Evolutionary conservation across 2,113 vertebrate species (phyloP).

Genomic region (Daubentonia madagascariensis): DNA sequence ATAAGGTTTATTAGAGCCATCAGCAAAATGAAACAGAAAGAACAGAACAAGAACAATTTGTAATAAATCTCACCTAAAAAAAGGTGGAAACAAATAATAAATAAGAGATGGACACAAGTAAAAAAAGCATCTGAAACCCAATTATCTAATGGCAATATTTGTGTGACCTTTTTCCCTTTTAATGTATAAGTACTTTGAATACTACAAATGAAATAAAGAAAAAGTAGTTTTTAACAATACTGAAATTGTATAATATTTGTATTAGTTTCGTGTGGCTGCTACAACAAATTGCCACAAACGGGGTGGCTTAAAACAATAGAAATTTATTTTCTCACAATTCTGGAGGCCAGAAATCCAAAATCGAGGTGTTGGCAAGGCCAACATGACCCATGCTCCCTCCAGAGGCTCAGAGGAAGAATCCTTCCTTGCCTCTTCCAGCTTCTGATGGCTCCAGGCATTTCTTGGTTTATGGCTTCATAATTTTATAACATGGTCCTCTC

Average conservation of each 20-base stretch:
- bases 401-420: background rate
- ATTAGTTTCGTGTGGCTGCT: background rate
- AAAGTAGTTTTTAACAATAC: background rate
- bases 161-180: background rate
- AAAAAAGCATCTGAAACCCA: constrained; percentile 10
- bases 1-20: constrained; percentile 39
- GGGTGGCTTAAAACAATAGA: background rate
- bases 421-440: background rate
- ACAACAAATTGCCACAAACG: background rate
- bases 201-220: constrained; percentile 14
- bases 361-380: background rate
- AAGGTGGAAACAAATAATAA: constrained; percentile 27
- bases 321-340: background rate
- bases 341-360: background rate
- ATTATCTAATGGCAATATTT: background rate
- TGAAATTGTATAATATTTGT: background rate
- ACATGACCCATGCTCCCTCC: background rate
- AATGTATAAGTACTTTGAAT: background rate
- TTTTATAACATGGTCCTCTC: background rate
- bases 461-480: background rate
- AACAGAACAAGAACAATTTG: constrained; percentile 46
- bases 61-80: constrained; percentile 41
- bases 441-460: background rate
- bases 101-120: background rate
- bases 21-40: constrained; percentile 50